Base-by-base conservation (phyloP, 2,888 invertebrate species). In the Dilophus febrilis region DNA sequence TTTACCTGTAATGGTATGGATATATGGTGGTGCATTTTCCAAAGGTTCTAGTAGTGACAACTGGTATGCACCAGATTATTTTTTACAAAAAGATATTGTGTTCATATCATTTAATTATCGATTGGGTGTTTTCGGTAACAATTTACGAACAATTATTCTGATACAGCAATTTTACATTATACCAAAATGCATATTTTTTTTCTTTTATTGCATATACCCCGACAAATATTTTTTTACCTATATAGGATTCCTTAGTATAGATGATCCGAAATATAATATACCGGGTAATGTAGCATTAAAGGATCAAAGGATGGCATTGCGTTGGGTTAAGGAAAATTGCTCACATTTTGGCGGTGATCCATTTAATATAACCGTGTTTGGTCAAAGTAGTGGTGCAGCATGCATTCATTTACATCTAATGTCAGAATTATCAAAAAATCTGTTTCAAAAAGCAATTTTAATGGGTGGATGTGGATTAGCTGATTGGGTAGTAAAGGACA, bases 231-330 rank as follows among this genome's bases (percentile, higher is more conserved):
- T 29, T 36, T 28, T 30, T 30, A 3, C 12, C 11, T 14, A n/a
- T n/a, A n/a, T n/a, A 68, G 68, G 68, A 8, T 69, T 69, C 42
- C 48, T 68, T 18, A 59, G 60, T 42, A 50, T 68, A 2, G 57
- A 66, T 26, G 67, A 69, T 49, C 53, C 61, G 3, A 50, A 54
- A 5, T 42, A 67, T 2, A 55, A 60, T 38, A 59, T 68, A 26
- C 66, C 68, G 6, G 69, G 69, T 6, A 70, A 70, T 51, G 67
- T 67, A 1, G 68, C 64, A 1, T 53, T 69, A 2, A 68, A 69
- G 53, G 69, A 70, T 51, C 64, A 66, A 52, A 55, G 66, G 2
- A 47, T 68, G 51, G 66, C 62, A 1, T 49, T 70, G 12, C 58
- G 59, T 45, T 70, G 68, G 68, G 59, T 69, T 1, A 57, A 64